These are phyloP conservation scores for Gallirallus australis DNA, from an alignment of 2,797 vertebrate species.

Conservation along the genomic window DNA sequence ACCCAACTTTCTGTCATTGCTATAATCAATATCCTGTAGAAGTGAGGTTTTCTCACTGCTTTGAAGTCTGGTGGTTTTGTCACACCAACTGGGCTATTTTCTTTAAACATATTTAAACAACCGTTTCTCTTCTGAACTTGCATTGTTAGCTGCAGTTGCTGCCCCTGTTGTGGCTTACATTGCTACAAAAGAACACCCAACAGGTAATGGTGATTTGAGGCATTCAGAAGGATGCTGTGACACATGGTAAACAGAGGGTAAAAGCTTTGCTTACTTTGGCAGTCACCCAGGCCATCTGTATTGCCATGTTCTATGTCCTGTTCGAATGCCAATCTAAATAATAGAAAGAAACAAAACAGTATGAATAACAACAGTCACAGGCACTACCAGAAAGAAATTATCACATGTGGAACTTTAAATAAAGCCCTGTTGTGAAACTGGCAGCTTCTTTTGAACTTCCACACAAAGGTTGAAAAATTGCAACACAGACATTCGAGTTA, in stretches of 20 bases:
- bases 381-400: slow-evolving; percentile 27
- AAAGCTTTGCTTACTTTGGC: slow-evolving; percentile 96
- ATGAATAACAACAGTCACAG: slow-evolving; percentile 66
- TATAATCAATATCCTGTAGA: slow-evolving; percentile 28
- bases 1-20: not conserved
- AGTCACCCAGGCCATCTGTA: slow-evolving; percentile 99
- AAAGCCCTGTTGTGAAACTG: not conserved
- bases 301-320: slow-evolving; percentile 97
- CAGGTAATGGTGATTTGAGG: slow-evolving; percentile 47
- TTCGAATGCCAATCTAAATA: slow-evolving; percentile 93
- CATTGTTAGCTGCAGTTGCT: slow-evolving; percentile 16
- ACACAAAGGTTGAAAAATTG: not conserved
- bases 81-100: not conserved
- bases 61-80: not conserved
- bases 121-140: not conserved
- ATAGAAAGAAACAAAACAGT: slow-evolving; percentile 83
- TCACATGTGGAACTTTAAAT: not conserved
- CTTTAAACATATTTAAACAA: slow-evolving; percentile 22
- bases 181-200: not conserved
- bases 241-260: slow-evolving; percentile 72
- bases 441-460: not conserved
- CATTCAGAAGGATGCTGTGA: slow-evolving; percentile 71
- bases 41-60: not conserved
- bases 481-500: not conserved
- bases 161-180: not conserved